Evolutionary conservation across 2,113 vertebrate species (phyloP), one percentile per base, ranked within the genome.

Genomic region (Zosterops hypoxanthus): DNA sequence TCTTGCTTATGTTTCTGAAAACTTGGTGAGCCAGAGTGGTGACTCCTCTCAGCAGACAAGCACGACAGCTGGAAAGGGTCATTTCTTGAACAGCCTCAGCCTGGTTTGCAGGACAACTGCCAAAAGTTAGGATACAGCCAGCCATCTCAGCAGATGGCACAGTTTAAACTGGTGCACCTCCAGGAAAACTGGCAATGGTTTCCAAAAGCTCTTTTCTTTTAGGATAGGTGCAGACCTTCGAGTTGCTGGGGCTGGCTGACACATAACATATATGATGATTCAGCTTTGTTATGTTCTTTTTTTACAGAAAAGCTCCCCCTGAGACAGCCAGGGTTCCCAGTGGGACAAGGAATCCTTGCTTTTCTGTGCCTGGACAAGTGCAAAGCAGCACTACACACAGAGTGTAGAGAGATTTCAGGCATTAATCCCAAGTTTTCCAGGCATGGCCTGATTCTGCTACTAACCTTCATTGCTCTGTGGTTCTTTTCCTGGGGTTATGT

Each of bases 381-480:
- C 71, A 60, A 31, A 82, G 85, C 68, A 83, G 31, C 29, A 16
- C 41, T 11, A 14, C 20, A 34, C 42, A 47, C 41, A 90, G 31
- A 65, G 6, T 73, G 46, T 34, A 46, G 10, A 14, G 60, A 78
- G 52, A 75, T 66, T 76, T 80, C 0, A 8, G 84, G 34, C 64
- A 47, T 72, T 71, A 50, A 82, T 86, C 56, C 64, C 23, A 63
- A 34, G 9, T 60, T 52, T 86, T 81, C 77, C 72, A 94, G 69
- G 47, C 47, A 71, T 86, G 47, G 69, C 69, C 59, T 39, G 34
- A 46, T 88, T 75, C 49, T 82, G 73, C 70, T 87, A 31, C 53
- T 46, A 75, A 79, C 53, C 6, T 69, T 68, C 70, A 65, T 73
- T 28, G 5, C 52, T 63, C 28, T 2, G 0, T 69, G 55, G 72